A percentile compares a stretch with the other conserved stretches of the same genome.
phyloP scores from a whole-genome alignment of 1,140 invertebrate genomes.

The Mya arenaria region DNA sequence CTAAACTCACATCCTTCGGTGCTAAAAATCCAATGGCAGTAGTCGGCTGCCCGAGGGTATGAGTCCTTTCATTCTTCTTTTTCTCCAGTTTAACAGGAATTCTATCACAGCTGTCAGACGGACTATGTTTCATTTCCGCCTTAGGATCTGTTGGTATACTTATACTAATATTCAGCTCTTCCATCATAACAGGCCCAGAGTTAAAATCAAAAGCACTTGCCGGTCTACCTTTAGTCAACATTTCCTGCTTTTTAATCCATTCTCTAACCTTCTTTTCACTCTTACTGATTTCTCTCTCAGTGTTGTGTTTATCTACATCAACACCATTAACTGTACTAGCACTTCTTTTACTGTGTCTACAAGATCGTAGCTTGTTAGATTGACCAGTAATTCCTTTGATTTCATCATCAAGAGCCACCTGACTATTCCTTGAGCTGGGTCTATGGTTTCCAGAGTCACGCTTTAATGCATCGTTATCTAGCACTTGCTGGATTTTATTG shows the following conservation, averaged over 20 bases:
- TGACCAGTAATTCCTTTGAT: not conserved
- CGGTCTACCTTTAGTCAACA: not conserved
- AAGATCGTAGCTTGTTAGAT: slow-evolving; percentile 18
- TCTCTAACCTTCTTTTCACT: slow-evolving; percentile 53
- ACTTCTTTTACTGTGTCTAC: not conserved
- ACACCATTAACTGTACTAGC: not conserved
- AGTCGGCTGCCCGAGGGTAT: not conserved
- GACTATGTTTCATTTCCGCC: not conserved
- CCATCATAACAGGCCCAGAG: slow-evolving; percentile 10
- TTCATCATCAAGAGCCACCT: not conserved
- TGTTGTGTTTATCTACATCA: not conserved
- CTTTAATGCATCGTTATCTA: not conserved
- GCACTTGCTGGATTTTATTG: not conserved
- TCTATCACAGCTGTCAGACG: slow-evolving; percentile 31
- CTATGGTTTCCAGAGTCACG: slow-evolving; percentile 37
- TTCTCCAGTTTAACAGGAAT: slow-evolving; percentile 32
- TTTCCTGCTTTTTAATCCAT: slow-evolving; percentile 51
- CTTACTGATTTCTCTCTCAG: slow-evolving; percentile 1
- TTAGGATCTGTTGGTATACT: not conserved
- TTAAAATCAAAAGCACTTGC: not conserved
- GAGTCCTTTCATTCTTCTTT: not conserved
- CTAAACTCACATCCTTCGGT: not conserved
- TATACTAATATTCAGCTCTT: slow-evolving; percentile 39
- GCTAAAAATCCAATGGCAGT: slow-evolving; percentile 6
- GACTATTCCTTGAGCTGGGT: slow-evolving; percentile 28